A percentile compares a stretch with the other conserved stretches of the same genome.
These are phyloP conservation scores for Teleiodes luculella DNA, from an alignment of 2,888 invertebrate species.

Conservation along the genomic window DNA sequence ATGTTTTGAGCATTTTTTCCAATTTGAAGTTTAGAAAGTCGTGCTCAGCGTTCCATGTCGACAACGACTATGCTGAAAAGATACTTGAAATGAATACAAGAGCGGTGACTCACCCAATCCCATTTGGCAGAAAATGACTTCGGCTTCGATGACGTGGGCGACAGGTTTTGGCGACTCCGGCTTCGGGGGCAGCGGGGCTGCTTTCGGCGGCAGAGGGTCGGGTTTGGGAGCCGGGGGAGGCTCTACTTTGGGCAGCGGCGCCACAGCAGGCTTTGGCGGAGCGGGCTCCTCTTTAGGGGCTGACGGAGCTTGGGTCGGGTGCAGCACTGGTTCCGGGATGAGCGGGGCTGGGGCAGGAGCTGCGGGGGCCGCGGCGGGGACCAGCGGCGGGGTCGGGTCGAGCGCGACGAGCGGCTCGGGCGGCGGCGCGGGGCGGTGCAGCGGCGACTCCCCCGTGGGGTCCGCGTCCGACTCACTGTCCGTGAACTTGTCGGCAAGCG, in stretches of 20 bases:
- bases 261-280: constrained; percentile 56
- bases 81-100: constrained; percentile 17
- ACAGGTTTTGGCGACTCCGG: constrained; percentile 36
- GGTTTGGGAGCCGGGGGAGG: constrained; percentile 45
- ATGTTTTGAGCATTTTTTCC: not conserved
- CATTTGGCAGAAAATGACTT: constrained; percentile 85
- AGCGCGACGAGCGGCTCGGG: constrained; percentile 19
- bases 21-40: constrained; percentile 13
- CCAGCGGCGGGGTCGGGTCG: constrained; percentile 28
- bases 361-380: constrained; percentile 31
- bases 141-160: constrained; percentile 80
- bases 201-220: constrained; percentile 23
- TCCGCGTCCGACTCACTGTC: constrained; percentile 79
- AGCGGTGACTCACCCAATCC: constrained; percentile 80
- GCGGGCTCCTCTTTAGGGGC: constrained; percentile 28
- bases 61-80: not conserved
- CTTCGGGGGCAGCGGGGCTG: constrained; percentile 26
- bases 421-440: constrained; percentile 50
- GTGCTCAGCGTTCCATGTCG: not conserved
- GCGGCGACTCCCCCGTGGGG: constrained; percentile 65
- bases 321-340: constrained; percentile 27
- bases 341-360: constrained; percentile 36
- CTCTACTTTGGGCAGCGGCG: constrained; percentile 30
- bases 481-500: constrained; percentile 76
- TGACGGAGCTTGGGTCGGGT: constrained; percentile 15